Conservation (phyloP, 2,888 invertebrate species). For the Holacanthella duospinosa region DNA sequence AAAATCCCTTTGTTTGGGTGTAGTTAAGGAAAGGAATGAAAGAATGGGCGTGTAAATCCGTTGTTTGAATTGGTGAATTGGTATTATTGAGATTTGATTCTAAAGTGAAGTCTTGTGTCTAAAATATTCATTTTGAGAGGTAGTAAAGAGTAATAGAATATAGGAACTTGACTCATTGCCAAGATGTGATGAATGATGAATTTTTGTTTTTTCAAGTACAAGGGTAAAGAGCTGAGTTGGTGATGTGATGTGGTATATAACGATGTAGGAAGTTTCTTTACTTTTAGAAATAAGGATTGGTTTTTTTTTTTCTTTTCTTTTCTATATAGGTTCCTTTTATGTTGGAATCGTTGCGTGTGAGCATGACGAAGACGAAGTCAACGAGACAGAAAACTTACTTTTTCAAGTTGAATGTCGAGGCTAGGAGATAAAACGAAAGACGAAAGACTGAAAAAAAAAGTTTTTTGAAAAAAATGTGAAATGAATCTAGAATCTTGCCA, state of each 20-base stretch:
- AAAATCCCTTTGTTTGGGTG: too few species aligned
- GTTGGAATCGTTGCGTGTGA: neutral
- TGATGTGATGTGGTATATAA: too few species aligned
- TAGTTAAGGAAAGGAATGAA: too few species aligned
- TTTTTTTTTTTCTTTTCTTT: too few species aligned
- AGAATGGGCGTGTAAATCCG: too few species aligned
- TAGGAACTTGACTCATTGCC: neutral
- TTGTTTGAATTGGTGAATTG: too few species aligned
- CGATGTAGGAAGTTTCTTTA: neutral
- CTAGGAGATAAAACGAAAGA: neutral
- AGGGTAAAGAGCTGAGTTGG: neutral
- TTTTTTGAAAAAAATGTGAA: too few species aligned
- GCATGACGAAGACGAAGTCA: conserved; percentile 3
- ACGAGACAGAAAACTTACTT: neutral
- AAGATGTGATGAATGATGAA: neutral
- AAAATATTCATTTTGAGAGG: too few species aligned
- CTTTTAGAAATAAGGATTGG: too few species aligned
- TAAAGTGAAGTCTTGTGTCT: neutral
- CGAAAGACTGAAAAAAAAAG: neutral
- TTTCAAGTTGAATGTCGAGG: conserved; percentile 5
- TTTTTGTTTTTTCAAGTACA: neutral
- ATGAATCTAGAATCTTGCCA: too few species aligned
- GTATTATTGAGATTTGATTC: too few species aligned
- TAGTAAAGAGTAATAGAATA: too few species aligned
- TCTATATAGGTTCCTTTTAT: neutral